These are phyloP conservation scores for Nasua narica DNA, from an alignment of 2,797 vertebrate species.

Conservation along the genomic window DNA sequence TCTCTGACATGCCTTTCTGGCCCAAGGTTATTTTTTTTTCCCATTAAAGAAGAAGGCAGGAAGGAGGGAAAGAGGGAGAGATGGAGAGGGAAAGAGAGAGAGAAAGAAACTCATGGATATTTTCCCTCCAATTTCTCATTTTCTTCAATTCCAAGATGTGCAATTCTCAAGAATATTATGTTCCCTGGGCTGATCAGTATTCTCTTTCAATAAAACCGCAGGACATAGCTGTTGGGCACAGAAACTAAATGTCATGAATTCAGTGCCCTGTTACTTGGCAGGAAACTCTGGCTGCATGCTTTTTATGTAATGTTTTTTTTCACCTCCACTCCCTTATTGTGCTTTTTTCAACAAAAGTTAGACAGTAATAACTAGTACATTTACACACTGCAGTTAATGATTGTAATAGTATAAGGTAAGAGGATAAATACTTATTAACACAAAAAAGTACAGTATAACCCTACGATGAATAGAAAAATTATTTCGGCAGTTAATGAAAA, in stretches of 20 bases:
- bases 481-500: conserved; percentile 75
- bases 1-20: background rate
- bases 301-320: conserved; percentile 58
- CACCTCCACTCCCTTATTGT: conserved; percentile 58
- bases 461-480: conserved; percentile 63
- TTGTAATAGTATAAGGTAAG: conserved; percentile 67
- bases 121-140: conserved; percentile 47
- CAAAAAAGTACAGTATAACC: conserved; percentile 67
- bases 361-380: conserved; percentile 70
- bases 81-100: too few species aligned
- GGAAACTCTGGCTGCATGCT: conserved; percentile 52
- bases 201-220: conserved; percentile 72
- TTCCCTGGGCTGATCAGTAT: conserved; percentile 52
- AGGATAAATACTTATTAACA: conserved; percentile 73
- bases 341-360: conserved; percentile 60
- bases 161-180: conserved; percentile 57
- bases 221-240: conserved; percentile 56
- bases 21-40: background rate
- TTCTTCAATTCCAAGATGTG: conserved; percentile 48
- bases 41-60: background rate
- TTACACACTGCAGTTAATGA: conserved; percentile 73
- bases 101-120: conserved; percentile 20
- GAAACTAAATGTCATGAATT: conserved; percentile 68
- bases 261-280: conserved; percentile 60
- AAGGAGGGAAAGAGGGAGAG: background rate